Percentiles rank a stretch among this genome's conserved stretches.
These are phyloP conservation scores for Yponomeuta plumbellus DNA, from an alignment of 2,888 invertebrate species.

Conservation along the genomic window DNA sequence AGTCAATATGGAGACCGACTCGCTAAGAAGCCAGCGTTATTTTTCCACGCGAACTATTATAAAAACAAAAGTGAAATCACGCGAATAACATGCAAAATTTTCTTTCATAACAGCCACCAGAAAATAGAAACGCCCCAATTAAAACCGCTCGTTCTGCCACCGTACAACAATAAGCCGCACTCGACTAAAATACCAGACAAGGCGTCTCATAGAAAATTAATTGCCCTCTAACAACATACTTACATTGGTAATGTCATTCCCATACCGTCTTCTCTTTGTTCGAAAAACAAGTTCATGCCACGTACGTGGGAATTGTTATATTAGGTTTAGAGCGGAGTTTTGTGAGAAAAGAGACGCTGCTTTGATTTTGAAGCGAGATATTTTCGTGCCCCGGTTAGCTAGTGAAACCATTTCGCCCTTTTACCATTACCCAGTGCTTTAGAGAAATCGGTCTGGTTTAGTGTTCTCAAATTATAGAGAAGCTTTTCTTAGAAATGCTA, in stretches of 20 bases:
- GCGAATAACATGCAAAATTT: background rate
- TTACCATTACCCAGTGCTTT: background rate
- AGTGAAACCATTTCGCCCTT: conserved; percentile 15
- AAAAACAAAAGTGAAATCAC: background rate
- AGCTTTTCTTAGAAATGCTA: background rate
- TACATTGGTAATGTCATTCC: conserved; percentile 1
- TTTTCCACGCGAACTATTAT: too few relatives aligned
- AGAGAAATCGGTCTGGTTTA: conserved; percentile 6
- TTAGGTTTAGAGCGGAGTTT: conserved; percentile 8
- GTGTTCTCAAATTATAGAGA: background rate
- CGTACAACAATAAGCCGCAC: background rate
- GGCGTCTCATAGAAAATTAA: conserved; percentile 11
- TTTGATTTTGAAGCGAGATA: conserved; percentile 10
- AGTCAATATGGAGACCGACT: too few relatives aligned
- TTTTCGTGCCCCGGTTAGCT: conserved; percentile 1
- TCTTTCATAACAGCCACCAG: background rate
- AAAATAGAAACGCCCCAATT: background rate
- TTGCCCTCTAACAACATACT: background rate
- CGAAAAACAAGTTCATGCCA: background rate
- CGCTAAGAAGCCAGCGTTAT: too few relatives aligned
- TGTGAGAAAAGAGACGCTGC: conserved; percentile 7
- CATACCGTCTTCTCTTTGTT: conserved; percentile 9
- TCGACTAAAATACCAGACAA: background rate
- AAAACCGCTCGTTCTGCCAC: background rate
- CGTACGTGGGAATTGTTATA: conserved; percentile 8